Conservation (phyloP, 1,140 invertebrate species). For the Zaprionus tsacasi region DNA sequence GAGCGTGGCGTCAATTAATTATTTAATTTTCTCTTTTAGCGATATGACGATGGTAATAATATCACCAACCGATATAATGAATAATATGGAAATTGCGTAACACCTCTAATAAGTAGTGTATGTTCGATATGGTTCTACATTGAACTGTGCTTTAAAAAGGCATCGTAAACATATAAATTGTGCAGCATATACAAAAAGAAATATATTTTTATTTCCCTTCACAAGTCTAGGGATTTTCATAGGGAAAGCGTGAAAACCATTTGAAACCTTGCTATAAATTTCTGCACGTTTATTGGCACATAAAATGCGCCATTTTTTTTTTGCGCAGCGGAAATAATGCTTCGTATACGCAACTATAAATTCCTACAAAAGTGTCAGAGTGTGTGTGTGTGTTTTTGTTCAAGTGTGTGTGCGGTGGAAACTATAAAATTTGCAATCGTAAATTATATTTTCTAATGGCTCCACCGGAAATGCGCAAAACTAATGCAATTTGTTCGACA, state of each 20-base stretch:
- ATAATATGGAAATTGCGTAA: background rate
- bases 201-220: conserved; percentile 12
- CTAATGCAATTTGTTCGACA: conserved; percentile 67
- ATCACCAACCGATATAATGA: too few relatives aligned
- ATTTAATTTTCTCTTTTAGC: background rate
- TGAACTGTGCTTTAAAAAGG: background rate
- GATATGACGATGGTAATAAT: background rate
- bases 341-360: conserved; percentile 39
- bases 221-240: background rate
- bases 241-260: conserved; percentile 8
- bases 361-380: conserved; percentile 27
- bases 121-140: background rate
- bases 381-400: background rate
- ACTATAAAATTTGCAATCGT: conserved; percentile 36
- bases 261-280: conserved; percentile 53
- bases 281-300: conserved; percentile 55
- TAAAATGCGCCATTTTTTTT: conserved; percentile 23
- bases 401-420: conserved; percentile 22
- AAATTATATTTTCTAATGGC: conserved; percentile 50
- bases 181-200: background rate
- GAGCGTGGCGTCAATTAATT: background rate
- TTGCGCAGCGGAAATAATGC: conserved; percentile 28
- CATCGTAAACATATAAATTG: background rate
- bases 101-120: background rate
- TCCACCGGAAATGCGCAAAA: conserved; percentile 51